Base-by-base conservation (phyloP, 2,888 invertebrate species). In the Xylota segnis region DNA sequence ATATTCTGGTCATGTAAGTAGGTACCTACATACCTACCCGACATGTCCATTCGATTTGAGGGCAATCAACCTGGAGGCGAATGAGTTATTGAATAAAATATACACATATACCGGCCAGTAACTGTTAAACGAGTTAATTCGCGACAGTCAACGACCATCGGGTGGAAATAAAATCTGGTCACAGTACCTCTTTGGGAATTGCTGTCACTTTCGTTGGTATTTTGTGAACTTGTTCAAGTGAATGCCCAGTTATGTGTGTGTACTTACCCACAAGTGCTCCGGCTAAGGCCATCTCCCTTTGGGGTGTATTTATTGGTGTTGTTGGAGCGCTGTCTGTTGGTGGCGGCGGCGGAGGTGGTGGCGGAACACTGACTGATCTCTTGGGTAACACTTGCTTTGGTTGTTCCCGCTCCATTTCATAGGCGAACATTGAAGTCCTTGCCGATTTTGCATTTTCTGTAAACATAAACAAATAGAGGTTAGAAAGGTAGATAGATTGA, bases 311-410 rank as follows among this genome's bases (percentile, higher is more conserved):
- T 45, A 87, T 90, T 5, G 91, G 90, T 4, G 91, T 90, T 12
- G 88, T 86, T 6, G 90, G 87, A 14, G 89, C 79, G 12, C 88
- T 90, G 2, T 89, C 89, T 18, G 92, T 91, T 1, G 93, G 93
- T 82, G 93, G 92, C 86, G 93, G 92, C 29, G 93, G 93, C 9
- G 93, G 92, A 12, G 93, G 93, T n/a, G 93, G 90, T 1, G 93
- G 92, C 9, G 92, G 89, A 91, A 92, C 89, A 74, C 90, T 89
- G 83, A 90, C 87, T 82, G 91, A 87, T 71, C 91, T 89, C 4
- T 74, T 72, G 5, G 71, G 70, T 27, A 86, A 75, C 29, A 87
- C 54, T 18, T 87, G 86, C 56, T 88, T 88, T 34, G 89, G 88
- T n/a, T 89, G 87, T 59, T 90, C 90, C 0, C 88, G 88, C 7